Evolutionary conservation across 2,888 invertebrate genomes (phyloP), one percentile per base, ranked within the genome.

Genomic region (Dicranocentrus wangi): DNA sequence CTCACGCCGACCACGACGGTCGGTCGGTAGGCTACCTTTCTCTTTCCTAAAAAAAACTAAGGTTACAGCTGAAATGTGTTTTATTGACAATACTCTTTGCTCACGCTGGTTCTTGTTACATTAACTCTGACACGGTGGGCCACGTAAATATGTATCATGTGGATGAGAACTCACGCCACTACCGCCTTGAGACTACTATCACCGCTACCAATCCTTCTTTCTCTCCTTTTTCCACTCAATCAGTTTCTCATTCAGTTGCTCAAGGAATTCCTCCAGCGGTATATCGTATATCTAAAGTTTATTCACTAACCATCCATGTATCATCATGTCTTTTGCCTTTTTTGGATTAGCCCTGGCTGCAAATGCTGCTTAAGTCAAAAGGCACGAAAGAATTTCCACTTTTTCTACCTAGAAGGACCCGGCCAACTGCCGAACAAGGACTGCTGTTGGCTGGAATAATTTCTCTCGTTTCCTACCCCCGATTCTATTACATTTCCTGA

Each of bases 401-500:
- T 55, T 25, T 47, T 23, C 23, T 60, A 32, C 60, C 60, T 32
- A 32, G 5, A 32, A 32, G 32, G 32, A 32, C 32, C 32, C 32
- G n/a, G n/a, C n/a, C n/a, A n/a, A n/a, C n/a, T n/a, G 10, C 32
- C 3, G 32, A 61, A 61, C 58, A 55, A 25, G 17, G 51, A 19
- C 73, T 32, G 39, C 51, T 25, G 39, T 60, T 55, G 42, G 53
- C 53, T 63, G 77, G 76, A 77, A 77, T 77, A 77, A 77, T 77
- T 77, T 77, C 32, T 70, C n/a, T 61, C 70, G 61, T 43, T 63
- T 77, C 28, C 53, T 47, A 43, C 21, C 21, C 61, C 28, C 47
- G 72, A 61, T 66, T 76, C 77, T 61, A 77, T 76, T 77, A 77
- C 77, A 77, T 77, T 70, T 70, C 53, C 69, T 70, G 77, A 61